phyloP scores from a whole-genome alignment of 2,797 vertebrate species.

The Orientallactaga sibirica region DNA sequence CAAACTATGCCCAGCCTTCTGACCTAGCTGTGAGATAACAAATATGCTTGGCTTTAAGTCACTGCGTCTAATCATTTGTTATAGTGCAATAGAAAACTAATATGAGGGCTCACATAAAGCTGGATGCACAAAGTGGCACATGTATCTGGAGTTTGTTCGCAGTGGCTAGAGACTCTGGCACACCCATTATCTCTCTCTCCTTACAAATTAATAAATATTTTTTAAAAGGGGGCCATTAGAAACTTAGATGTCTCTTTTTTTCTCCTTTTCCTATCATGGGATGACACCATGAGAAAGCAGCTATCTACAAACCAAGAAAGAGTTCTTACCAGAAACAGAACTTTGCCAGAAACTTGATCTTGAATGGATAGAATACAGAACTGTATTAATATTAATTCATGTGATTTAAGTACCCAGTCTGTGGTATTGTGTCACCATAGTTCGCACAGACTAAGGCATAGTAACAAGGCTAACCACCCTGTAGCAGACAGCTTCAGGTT shows the following conservation, averaged over 20 bases:
- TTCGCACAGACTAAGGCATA: not conserved
- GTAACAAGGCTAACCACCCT: not conserved
- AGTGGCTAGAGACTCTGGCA: too few species aligned
- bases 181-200: too few species aligned
- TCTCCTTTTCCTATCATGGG: not conserved
- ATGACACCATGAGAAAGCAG: not conserved
- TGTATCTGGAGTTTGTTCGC: too few species aligned
- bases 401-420: not conserved
- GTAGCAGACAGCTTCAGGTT: too few species aligned
- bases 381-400: slow-evolving; percentile 7
- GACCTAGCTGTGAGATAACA: too few species aligned
- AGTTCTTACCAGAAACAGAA: not conserved
- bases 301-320: not conserved
- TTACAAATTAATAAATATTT: too few species aligned
- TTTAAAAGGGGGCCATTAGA: not conserved
- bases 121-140: too few species aligned
- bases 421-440: not conserved
- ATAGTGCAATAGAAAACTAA: too few species aligned
- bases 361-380: not conserved
- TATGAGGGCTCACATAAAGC: too few species aligned
- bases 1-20: too few species aligned
- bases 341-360: not conserved
- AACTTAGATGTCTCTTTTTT: not conserved
- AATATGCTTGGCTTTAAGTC: too few species aligned
- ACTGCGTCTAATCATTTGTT: too few species aligned